Base-by-base conservation (phyloP, 2,113 vertebrate species). In the Pimephales promelas region DNA sequence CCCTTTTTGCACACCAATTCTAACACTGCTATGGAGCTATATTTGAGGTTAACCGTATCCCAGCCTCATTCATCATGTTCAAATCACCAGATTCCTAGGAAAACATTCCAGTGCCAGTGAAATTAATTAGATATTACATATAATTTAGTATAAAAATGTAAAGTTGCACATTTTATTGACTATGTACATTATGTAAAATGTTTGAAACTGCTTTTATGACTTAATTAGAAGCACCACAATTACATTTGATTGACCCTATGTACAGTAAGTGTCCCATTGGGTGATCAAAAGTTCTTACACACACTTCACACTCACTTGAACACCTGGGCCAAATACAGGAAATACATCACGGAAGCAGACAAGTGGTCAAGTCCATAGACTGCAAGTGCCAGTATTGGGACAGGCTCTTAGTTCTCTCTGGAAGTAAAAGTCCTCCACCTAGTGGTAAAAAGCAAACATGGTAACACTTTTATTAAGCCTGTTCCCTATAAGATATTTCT, bases 401-500 rank as follows among this genome's bases (percentile, higher is more conserved):
- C 43, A 9, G 7, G 68, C 36, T 43, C 4, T 24, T 8, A 26
- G 24, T 26, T 24, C 36, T 79, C 31, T 71, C 45, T 86, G 43
- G 86, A 88, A 83, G 59, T 86, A 79, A 26, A 80, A 83, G 89
- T 85, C 74, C 91, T 81, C 94, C 93, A 93, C 90, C 94, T 94
- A 92, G 94, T 94, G 94, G 93, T 26, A 1, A 59, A 4, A 62
- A 57, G 74, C 1, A 40, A 59, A 70, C 18, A 66, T 3, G 6
- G 24, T n/a, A 18, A 28, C 72, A 24, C 22, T 0, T 57, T 56
- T 40, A 77, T 77, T 31, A 77, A 77, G 36, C 34, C 76, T 78
- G 36, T 78, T 24, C 40, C 22, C 1, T 71, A 13, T 20, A 62
- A 56, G 20, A 56, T 10, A 8, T 62, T 79, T 78, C 1, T 36